phyloP scores from a whole-genome alignment of 2,797 vertebrate species.

The Chloroceryle amazona region DNA sequence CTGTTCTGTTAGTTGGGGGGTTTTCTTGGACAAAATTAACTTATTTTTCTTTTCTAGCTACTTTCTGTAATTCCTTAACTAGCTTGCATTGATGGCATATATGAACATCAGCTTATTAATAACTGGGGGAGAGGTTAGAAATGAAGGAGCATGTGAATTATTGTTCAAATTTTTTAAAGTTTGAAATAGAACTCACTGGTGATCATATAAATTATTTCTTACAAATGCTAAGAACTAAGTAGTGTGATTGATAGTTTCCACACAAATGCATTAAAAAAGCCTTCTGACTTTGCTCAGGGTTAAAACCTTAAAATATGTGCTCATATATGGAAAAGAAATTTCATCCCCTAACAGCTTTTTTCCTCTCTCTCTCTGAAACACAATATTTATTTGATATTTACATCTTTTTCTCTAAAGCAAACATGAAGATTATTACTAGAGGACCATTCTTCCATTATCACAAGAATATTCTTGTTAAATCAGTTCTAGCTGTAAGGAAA shows the following conservation, averaged over 20 bases:
- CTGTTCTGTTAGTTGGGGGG: neutral
- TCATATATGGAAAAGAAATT: neutral
- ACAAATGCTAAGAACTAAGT: neutral
- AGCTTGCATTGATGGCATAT: neutral
- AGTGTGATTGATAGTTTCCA: neutral
- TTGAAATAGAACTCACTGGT: neutral
- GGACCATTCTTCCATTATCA: neutral
- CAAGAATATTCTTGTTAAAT: neutral
- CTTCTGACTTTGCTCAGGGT: neutral
- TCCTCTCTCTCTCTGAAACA: neutral
- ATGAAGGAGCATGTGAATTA: neutral
- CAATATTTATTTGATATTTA: neutral
- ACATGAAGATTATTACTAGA: neutral
- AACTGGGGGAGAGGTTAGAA: neutral
- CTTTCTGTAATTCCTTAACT: neutral
- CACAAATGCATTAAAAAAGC: neutral
- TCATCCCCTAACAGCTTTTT: neutral
- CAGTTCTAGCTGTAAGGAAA: neutral
- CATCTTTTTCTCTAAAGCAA: neutral
- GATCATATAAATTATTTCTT: neutral
- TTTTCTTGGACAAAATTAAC: neutral
- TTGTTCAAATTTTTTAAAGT: neutral
- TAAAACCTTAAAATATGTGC: neutral
- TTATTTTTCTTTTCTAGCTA: neutral
- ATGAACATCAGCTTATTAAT: neutral